phyloP scores from a whole-genome alignment of 2,888 invertebrate genomes.

The Cancer borealis region DNA sequence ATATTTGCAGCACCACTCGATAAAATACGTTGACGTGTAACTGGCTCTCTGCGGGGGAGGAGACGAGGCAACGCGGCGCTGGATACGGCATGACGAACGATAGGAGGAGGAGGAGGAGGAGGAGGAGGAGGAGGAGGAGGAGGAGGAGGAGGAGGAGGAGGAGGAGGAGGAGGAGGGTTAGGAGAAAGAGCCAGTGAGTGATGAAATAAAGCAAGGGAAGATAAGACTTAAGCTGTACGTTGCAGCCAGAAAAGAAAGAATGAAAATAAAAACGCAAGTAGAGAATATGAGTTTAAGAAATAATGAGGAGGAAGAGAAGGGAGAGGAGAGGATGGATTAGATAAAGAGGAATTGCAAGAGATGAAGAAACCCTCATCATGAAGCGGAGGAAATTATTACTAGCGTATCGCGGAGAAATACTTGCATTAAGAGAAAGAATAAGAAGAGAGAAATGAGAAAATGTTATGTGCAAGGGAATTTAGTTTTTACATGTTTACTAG shows the following conservation, averaged over 20 bases:
- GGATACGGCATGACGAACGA: neutral
- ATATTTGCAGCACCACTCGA: constrained; percentile 54
- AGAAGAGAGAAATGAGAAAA: neutral
- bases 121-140: neutral
- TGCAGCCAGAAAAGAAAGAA: neutral
- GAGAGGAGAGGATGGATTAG: too few relatives aligned
- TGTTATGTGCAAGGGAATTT: neutral
- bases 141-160: neutral
- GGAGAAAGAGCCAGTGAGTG: neutral
- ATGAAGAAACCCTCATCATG: neutral
- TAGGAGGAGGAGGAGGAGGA: neutral
- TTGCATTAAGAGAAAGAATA: neutral
- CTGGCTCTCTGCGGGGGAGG: constrained; percentile 51
- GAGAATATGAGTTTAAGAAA: neutral
- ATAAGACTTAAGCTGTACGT: neutral
- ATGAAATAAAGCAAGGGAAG: neutral
- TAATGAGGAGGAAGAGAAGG: neutral
- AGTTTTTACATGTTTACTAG: neutral
- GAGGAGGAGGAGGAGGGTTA: neutral
- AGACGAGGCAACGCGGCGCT: neutral
- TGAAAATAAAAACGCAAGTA: neutral
- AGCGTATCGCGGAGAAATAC: neutral
- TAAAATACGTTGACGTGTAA: constrained; percentile 58
- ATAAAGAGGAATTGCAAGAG: neutral
- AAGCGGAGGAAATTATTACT: neutral